Base-by-base conservation (phyloP, 2,888 invertebrate species). In the Drosophila melanosoma region DNA sequence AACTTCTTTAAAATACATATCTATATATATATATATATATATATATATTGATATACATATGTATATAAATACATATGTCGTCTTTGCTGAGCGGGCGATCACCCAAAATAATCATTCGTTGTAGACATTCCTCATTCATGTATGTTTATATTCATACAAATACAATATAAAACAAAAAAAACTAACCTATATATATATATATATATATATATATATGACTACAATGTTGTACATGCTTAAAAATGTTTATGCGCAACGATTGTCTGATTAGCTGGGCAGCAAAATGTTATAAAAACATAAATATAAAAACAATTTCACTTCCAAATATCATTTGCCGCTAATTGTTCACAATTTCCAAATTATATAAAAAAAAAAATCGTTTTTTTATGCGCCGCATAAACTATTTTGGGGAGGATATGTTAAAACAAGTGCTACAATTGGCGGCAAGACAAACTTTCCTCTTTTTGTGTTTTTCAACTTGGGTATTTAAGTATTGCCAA, bases 21-120 rank as follows among this genome's bases (percentile, higher is more conserved):
- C 3, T 49, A 36, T 53, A 23, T 36, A 0, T 42, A n/a, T 23
- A 3, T n/a, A n/a, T n/a, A n/a, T 32, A 42, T 29, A 56, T 54
- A 29, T n/a, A 32, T 63, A n/a, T 2, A 38, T 36, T 32, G 36
- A 20, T 52, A 17, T 38, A 38, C n/a, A 4, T 35, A 15, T 53
- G n/a, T 29, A 53, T 36, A 59, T 33, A 20, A 12, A 45, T 40
- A n/a, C 4, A 63, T 63, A 58, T 73, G 69, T 71, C 74, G 81
- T 74, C 62, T 85, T 60, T 74, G 81, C 70, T 77, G 72, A 77
- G 53, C 80, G 80, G 74, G 70, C 82, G 67, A 68, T 65, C 53
- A 29, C 72, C 74, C 82, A 87, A 82, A 75, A 64, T 35, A 73
- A 77, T 48, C 35, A 51, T 51, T 42, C 66, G 58, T 45, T 60